phyloP scores from a whole-genome alignment of 2,888 invertebrate species.

The Xestia rhomboidea region DNA sequence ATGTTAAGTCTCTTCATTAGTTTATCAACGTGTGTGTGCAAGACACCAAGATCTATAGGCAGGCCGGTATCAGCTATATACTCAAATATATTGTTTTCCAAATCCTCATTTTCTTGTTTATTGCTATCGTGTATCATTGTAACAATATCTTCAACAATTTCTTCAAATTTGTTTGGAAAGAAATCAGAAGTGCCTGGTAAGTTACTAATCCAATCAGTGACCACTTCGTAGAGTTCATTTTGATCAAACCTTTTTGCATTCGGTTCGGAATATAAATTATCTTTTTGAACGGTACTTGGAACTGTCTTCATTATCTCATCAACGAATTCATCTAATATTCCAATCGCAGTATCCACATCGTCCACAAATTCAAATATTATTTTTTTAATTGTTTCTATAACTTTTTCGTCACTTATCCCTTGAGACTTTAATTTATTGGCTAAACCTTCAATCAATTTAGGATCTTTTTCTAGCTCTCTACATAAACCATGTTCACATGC shows the following conservation, averaged over 20 bases:
- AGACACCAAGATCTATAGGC: slow-evolving; percentile 13
- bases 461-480: slow-evolving; percentile 19
- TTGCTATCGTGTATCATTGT: slow-evolving; percentile 21
- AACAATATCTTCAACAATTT: slow-evolving; percentile 33
- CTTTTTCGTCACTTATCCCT: slow-evolving; percentile 48
- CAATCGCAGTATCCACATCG: slow-evolving; percentile 21
- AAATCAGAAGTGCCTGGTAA: slow-evolving; percentile 41
- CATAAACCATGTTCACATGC: slow-evolving; percentile 41
- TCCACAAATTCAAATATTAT: slow-evolving; percentile 39
- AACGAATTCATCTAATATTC: slow-evolving; percentile 35
- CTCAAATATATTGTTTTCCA: slow-evolving; percentile 33
- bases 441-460: slow-evolving; percentile 50
- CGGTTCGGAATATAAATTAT: neutral
- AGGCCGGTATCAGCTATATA: slow-evolving; percentile 21
- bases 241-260: slow-evolving; percentile 29
- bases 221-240: slow-evolving; percentile 56
- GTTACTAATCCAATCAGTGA: slow-evolving; percentile 65
- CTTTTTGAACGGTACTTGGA: slow-evolving; percentile 18
- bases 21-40: slow-evolving; percentile 40
- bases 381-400: slow-evolving; percentile 42
- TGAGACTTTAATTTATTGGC: slow-evolving; percentile 54
- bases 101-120: slow-evolving; percentile 23
- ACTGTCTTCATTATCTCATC: slow-evolving; percentile 46
- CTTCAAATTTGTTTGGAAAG: slow-evolving; percentile 18
- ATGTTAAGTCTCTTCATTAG: slow-evolving; percentile 27